Evolutionary conservation across 2,113 vertebrate genomes (phyloP), one percentile per base, ranked within the genome.

Genomic region (Chaetodon auriga): DNA sequence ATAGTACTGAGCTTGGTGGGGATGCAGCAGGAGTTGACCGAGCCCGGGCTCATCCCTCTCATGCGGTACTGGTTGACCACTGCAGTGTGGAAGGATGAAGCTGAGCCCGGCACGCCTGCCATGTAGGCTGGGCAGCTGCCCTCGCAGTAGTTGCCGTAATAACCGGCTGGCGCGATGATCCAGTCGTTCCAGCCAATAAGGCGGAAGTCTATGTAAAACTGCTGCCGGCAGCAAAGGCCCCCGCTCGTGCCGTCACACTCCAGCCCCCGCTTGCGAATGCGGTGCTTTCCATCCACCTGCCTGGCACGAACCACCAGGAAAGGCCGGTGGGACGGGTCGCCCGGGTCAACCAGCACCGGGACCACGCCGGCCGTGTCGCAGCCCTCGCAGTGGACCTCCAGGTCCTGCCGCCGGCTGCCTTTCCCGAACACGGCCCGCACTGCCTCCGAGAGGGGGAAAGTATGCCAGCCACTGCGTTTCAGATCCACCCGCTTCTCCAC

Each of bases 161-260:
- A 99, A 90, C 99, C 99, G 2, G 96, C 96, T 46, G 99, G 99
- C 6, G 99, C 99, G 48, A 99, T 99, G 97, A 99, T 99, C 99
- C 99, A 99, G 95, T 99, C 98, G 68, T 97, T 99, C 99, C 99
- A 99, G 92, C 98, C 97, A 49, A 99, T 99, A 78, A 98, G 96
- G 85, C 97, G 97, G 95, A 99, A 99, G 96, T 99, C 99, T 75
- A 99, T 99, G 96, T 97, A 99, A 94, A 99, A 99, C 96, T 99
- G 98, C 94, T 99, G 98, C 87, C 99, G 95, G 94, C 99, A 99
- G 95, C 99, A 99, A 64, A 99, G 96, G 91, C 96, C 97, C 76
- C 96, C 97, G 71, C 97, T 98, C 88, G 93, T 96, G 82, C 99
- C 99, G 48, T 99, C 99, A 0, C 99, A 99, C 92, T 99, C 99